Evolutionary conservation across 2,888 invertebrate genomes (phyloP), one percentile per base, ranked within the genome.

Genomic region (Galerucella calmariensis): DNA sequence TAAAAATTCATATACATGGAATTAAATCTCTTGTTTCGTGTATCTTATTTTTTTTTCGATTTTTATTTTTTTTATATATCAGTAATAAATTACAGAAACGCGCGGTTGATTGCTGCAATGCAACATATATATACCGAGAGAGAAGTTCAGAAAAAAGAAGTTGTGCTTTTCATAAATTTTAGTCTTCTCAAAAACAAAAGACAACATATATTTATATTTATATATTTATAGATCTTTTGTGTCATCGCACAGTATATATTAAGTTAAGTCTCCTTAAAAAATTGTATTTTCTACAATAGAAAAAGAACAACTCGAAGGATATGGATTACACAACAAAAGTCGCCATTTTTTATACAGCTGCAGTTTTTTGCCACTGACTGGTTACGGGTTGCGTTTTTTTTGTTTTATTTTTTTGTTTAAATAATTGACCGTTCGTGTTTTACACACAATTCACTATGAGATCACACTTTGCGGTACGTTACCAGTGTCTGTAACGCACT

Each of bases 401-500:
- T 53, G 8, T 53, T 16, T 53, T 16, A 14, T 53, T 16, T 16
- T 53, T 16, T 53, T 53, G 16, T 63, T 76, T 61, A 48, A 66
- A 66, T 78, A 85, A 86, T 85, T 86, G 85, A 85, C 85, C 80
- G 82, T 84, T 82, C 81, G 78, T 76, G 79, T 69, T 72, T 79
- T 77, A 78, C 78, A 77, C 81, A 82, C 82, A 82, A 81, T 81
- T 81, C 84, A 85, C 85, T 84, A 85, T 86, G 86, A 85, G 86
- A 86, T 86, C 86, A 86, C 85, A 84, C 84, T 83, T 62, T 71
- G 81, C 78, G 81, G 84, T 82, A 82, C 84, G 83, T 80, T 83
- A 85, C 86, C 79, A 77, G 73, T 82, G 83, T 85, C 81, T 80
- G 83, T 84, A 80, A 76, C 79, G 81, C 79, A 83, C 82, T 82